Evolutionary conservation across 2,888 invertebrate genomes (phyloP), one percentile per base, ranked within the genome.

Genomic region (Pollenia griseotomentosa): DNA sequence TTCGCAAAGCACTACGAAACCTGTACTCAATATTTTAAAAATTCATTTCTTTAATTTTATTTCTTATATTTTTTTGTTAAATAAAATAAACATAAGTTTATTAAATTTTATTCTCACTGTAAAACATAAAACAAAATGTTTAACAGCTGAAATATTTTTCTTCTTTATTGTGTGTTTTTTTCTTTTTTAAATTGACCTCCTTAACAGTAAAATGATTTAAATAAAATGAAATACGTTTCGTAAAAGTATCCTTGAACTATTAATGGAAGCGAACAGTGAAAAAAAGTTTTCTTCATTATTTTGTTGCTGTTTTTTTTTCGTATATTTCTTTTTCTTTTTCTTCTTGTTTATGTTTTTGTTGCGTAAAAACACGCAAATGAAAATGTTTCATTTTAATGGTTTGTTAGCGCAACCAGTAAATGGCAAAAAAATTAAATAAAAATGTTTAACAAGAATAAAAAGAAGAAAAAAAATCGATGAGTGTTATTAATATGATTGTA

Each of bases 341-440:
- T 81, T 66, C 16, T 48, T 65, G 33, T 65, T 73, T 48, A 46
- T 73, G 16, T 65, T 81, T 55, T 53, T 81, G 65, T 53, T 81
- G 81, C 81, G 81, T 81, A 57, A 73, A 71, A 81, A 81, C 81
- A 81, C 73, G 81, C 73, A 81, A 81, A 66, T 42, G 48, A 74
- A 81, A 81, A 65, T 74, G 46, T 81, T 23, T 66, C 53, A 73
- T 73, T 74, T 61, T 48, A 65, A 66, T 81, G 55, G 63, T 73
- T 81, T 55, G 63, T 40, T 57, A 10, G 11, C 19, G 16, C 57
- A 73, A 57, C 12, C 61, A 46, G 46, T 63, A 70, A 48, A 44
- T 19, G 9, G 55, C 4, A 42, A 57, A 59, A 53, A 42, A 42
- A 55, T 40, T 12, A 16, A 16, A 14, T 48, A 23, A 61, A 42